Evolutionary conservation across 2,888 invertebrate genomes (phyloP).

Genomic region (Pseudococcus viburni): DNA sequence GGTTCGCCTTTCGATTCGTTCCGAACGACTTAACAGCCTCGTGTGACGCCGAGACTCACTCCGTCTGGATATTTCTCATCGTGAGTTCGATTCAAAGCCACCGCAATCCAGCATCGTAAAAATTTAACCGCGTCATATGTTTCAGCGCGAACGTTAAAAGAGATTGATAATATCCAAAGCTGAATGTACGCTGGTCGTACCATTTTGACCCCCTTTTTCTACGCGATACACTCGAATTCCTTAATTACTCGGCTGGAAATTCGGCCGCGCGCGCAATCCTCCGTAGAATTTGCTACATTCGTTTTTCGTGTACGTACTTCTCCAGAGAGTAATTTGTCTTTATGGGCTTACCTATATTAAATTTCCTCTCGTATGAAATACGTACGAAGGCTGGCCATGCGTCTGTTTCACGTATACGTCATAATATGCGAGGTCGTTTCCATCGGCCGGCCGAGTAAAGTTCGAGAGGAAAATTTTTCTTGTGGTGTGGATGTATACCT

Average conservation of each 20-base stretch:
- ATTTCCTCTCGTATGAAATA: not conserved
- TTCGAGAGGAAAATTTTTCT: too few relatives aligned
- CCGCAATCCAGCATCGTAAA: too few relatives aligned
- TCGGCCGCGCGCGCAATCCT: constrained; percentile 48
- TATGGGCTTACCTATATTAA: constrained; percentile 52
- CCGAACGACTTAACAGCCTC: not conserved
- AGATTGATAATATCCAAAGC: constrained; percentile 65
- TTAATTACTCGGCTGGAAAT: constrained; percentile 64
- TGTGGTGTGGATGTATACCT: too few relatives aligned
- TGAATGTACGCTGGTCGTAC: not conserved
- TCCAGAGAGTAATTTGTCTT: constrained; percentile 65
- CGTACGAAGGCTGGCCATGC: not conserved
- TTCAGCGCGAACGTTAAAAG: constrained; percentile 57
- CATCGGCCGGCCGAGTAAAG: too few relatives aligned
- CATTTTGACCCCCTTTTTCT: not conserved
- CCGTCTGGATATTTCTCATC: constrained; percentile 1
- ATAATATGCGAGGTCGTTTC: not conserved
- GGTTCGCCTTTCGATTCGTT: constrained; percentile 32
- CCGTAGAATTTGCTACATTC: constrained; percentile 62
- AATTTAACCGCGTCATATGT: not conserved
- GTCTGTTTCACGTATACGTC: not conserved
- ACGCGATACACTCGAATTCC: constrained; percentile 40
- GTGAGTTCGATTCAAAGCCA: not conserved
- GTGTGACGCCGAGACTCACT: not conserved
- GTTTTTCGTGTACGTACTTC: constrained; percentile 63